Conservation (phyloP, 2,797 vertebrate genomes). For the Phataginus tricuspis region DNA sequence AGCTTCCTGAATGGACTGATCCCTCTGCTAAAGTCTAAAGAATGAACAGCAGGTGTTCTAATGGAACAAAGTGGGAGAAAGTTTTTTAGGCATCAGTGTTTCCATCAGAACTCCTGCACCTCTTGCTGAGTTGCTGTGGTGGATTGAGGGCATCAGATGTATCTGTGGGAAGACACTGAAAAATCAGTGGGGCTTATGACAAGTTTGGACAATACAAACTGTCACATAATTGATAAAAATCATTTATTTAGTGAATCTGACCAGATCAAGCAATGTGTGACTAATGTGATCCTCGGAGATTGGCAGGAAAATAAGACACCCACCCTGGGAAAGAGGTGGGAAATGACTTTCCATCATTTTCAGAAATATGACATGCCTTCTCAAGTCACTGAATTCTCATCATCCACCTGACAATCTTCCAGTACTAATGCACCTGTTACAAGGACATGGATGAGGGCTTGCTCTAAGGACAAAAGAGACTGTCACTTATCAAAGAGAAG, state of each 20-base stretch:
- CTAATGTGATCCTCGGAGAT: constrained; percentile 69
- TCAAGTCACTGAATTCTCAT: constrained; percentile 80
- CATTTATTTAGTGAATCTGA: constrained; percentile 73
- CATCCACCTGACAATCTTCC: constrained; percentile 75
- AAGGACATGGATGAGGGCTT: constrained; percentile 64
- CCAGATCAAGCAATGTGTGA: constrained; percentile 73
- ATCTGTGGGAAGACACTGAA: constrained; percentile 30
- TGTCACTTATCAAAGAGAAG: constrained; percentile 62
- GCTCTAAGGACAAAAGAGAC: constrained; percentile 70
- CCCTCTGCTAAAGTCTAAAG: background rate
- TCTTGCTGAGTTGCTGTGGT: background rate
- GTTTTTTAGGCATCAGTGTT: background rate
- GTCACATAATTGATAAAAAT: constrained; percentile 77
- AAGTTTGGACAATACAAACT: constrained; percentile 77
- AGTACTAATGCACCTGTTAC: constrained; percentile 77
- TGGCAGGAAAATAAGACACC: constrained; percentile 80
- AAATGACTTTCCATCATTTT: constrained; percentile 71
- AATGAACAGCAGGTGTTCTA: background rate
- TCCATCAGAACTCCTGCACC: background rate
- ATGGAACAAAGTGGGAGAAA: background rate
- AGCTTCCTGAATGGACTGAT: background rate
- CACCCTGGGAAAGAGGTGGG: constrained; percentile 31
- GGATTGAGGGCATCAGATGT: background rate
- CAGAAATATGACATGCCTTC: constrained; percentile 75
- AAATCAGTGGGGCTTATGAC: constrained; percentile 62